phyloP scores from a whole-genome alignment of 2,113 vertebrate species.

The Gopherus flavomarginatus region DNA sequence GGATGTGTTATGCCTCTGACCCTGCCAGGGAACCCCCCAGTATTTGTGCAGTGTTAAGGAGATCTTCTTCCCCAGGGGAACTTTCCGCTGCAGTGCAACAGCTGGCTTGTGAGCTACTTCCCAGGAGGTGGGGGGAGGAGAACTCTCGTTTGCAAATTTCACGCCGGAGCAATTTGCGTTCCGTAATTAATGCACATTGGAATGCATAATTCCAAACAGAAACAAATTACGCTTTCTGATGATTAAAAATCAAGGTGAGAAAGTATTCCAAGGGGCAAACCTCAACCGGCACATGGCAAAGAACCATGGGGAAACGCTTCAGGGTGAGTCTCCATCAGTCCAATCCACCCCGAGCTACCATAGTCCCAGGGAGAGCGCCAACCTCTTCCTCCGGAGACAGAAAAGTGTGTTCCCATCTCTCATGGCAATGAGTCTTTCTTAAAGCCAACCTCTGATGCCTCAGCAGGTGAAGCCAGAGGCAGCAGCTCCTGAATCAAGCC shows the following conservation, averaged over 20 bases:
- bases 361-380: background rate
- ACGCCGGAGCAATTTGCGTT: conserved; percentile 60
- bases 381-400: background rate
- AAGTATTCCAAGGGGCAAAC: conserved; percentile 2
- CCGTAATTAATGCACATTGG: conserved; percentile 70
- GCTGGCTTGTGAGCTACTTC: conserved; percentile 53
- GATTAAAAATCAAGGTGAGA: conserved; percentile 39
- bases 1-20: rapidly evolving
- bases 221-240: conserved; percentile 27
- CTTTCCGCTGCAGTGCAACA: background rate
- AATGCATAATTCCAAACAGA: conserved; percentile 67
- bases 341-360: background rate
- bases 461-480: background rate
- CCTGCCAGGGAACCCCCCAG: rapidly evolving
- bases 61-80: conserved; percentile 1
- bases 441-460: background rate
- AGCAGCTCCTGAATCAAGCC: background rate
- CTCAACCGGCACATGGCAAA: background rate
- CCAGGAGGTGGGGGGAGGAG: background rate
- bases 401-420: background rate
- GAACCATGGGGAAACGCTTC: background rate
- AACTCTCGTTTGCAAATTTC: conserved; percentile 42
- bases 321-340: background rate
- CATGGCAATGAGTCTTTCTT: background rate
- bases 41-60: rapidly evolving